Evolutionary conservation across 2,797 vertebrate genomes (phyloP).

Genomic region (Xenentodon cancila): DNA sequence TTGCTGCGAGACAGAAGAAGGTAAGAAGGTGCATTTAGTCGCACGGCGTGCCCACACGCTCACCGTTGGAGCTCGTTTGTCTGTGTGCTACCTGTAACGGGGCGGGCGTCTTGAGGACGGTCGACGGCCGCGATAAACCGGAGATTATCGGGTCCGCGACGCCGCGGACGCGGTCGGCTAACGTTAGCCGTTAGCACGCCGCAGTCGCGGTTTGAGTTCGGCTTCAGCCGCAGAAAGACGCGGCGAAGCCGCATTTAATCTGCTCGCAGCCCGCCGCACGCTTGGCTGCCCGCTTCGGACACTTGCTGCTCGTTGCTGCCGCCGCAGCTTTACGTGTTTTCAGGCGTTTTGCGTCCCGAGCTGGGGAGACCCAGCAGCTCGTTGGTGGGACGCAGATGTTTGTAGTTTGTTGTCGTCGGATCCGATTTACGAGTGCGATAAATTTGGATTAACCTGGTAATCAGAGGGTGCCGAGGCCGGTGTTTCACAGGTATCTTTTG

Average conservation of each 20-base stretch:
- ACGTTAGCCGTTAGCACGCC: slow-evolving; percentile 51
- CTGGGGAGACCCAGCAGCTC: slow-evolving; percentile 14
- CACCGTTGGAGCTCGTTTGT: neutral
- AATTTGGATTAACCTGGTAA: neutral
- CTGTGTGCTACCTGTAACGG: neutral
- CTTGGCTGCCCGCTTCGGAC: neutral
- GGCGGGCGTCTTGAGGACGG: rapidly evolving
- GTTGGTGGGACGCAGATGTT: neutral
- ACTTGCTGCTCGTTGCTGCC: neutral
- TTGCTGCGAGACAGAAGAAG: slow-evolving; percentile 47
- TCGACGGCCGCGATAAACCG: neutral
- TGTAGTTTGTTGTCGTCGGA: neutral
- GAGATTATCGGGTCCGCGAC: slow-evolving; percentile 11
- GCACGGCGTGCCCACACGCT: neutral
- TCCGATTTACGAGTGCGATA: neutral
- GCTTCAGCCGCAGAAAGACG: slow-evolving; percentile 13
- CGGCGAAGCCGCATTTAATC: slow-evolving; percentile 11
- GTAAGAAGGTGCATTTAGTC: slow-evolving; percentile 37
- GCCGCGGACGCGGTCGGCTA: slow-evolving; percentile 57
- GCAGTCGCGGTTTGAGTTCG: neutral
- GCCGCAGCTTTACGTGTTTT: neutral
- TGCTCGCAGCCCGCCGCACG: neutral
- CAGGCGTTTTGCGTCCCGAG: slow-evolving; percentile 19
- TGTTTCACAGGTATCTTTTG: slow-evolving; percentile 31
- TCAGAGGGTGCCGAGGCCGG: slow-evolving; percentile 6